phyloP scores from a whole-genome alignment of 2,797 vertebrate genomes.

The Sardinella longiceps region DNA sequence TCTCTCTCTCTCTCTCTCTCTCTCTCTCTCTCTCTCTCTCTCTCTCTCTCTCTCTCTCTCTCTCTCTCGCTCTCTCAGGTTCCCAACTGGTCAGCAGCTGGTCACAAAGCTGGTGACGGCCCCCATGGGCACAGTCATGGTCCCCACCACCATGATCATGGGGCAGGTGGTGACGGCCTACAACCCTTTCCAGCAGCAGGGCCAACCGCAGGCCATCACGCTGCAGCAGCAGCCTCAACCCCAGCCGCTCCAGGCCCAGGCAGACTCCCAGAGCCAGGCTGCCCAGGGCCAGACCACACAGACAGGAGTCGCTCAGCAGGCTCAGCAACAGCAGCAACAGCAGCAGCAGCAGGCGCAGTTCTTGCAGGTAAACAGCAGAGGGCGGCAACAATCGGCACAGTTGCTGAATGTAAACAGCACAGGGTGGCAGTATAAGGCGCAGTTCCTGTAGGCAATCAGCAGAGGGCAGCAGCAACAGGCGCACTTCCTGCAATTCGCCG shows the following conservation, averaged over 20 bases:
- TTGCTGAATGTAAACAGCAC: neutral
- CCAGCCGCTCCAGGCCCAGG: conserved; percentile 58
- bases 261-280: conserved; percentile 66
- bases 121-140: conserved; percentile 94
- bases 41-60: neutral
- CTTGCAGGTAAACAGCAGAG: conserved; percentile 80
- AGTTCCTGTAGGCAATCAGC: no score
- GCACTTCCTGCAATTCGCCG: no score
- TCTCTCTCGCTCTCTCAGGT: conserved; percentile 70
- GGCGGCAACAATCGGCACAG: neutral
- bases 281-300: conserved; percentile 65
- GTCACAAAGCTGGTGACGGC: conserved; percentile 95
- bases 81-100: conserved; percentile 93
- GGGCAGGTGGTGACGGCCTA: conserved; percentile 96
- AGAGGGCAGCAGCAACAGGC: no score
- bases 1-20: neutral
- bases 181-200: conserved; percentile 83
- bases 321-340: conserved; percentile 78
- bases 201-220: conserved; percentile 85
- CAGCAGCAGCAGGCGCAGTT: conserved; percentile 82
- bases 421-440: neutral
- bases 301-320: conserved; percentile 71
- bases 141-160: conserved; percentile 99
- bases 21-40: neutral
- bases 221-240: conserved; percentile 62